These are phyloP conservation scores for Mungos mungo DNA, from an alignment of 2,113 vertebrate genomes.

Conservation along the genomic window DNA sequence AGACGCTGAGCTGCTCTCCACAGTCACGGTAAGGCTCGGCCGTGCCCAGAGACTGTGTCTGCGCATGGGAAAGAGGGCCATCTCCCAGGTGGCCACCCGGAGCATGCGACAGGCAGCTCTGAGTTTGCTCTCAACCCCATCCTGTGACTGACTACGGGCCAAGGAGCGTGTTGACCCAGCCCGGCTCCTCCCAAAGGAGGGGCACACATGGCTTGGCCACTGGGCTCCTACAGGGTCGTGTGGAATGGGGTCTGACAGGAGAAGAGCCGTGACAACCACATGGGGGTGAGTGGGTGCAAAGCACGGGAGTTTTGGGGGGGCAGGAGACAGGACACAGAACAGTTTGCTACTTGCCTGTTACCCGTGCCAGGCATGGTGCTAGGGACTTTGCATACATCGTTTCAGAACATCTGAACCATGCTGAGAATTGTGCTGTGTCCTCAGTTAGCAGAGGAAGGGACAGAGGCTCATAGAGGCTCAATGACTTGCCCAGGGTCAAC, in stretches of 20 bases:
- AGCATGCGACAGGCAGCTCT: background rate
- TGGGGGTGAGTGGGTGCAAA: background rate
- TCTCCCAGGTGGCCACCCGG: background rate
- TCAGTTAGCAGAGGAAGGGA: background rate
- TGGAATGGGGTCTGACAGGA: no score
- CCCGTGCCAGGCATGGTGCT: accelerated
- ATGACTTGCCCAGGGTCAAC: background rate
- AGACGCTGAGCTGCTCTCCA: background rate
- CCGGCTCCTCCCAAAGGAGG: background rate
- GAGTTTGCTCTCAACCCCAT: background rate
- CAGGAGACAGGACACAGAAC: background rate
- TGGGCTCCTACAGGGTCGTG: background rate
- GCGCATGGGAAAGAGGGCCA: background rate
- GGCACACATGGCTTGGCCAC: background rate
- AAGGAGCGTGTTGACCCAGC: background rate
- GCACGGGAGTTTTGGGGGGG: no score
- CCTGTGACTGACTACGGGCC: background rate
- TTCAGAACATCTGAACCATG: background rate
- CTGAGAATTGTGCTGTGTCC: no score
- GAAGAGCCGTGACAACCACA: background rate
- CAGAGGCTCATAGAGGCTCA: background rate
- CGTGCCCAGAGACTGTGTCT: background rate
- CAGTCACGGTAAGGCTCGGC: background rate
- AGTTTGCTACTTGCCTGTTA: background rate
- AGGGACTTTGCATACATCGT: background rate